Conservation (phyloP, 2,113 vertebrate genomes). For the Pica pica region DNA sequence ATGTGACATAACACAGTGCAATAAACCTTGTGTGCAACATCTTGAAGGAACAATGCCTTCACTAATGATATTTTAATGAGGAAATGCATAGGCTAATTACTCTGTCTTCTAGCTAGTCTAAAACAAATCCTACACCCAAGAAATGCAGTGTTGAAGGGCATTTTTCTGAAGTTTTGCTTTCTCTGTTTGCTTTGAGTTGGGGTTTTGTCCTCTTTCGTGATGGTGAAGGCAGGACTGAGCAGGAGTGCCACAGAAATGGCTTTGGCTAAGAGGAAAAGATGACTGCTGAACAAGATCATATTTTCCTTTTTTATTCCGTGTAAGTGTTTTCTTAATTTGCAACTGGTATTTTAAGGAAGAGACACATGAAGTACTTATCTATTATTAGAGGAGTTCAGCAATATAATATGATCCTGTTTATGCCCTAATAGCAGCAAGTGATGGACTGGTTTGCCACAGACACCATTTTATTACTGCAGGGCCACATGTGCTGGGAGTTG, state of each 20-base stretch:
- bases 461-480: constrained; percentile 54
- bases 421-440: background rate
- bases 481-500: constrained; percentile 20
- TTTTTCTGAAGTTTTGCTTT: background rate
- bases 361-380: background rate
- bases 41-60: constrained; percentile 64
- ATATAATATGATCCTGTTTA: background rate
- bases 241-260: background rate
- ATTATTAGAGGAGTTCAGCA: constrained; percentile 7
- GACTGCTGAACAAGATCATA: background rate
- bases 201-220: background rate
- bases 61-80: constrained; percentile 75
- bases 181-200: background rate
- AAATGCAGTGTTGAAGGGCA: background rate
- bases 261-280: background rate
- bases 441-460: constrained; percentile 11
- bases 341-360: background rate
- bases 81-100: constrained; percentile 67
- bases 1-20: constrained; percentile 15
- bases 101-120: constrained; percentile 36
- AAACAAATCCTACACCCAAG: constrained; percentile 14
- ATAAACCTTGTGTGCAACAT: constrained; percentile 40
- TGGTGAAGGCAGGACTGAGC: background rate
- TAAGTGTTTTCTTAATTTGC: constrained; percentile 4
- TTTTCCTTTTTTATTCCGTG: background rate